Evolutionary conservation across 2,888 invertebrate species (phyloP), one percentile per base, ranked within the genome.

Genomic region (Caenorhabditis auriculariae): DNA sequence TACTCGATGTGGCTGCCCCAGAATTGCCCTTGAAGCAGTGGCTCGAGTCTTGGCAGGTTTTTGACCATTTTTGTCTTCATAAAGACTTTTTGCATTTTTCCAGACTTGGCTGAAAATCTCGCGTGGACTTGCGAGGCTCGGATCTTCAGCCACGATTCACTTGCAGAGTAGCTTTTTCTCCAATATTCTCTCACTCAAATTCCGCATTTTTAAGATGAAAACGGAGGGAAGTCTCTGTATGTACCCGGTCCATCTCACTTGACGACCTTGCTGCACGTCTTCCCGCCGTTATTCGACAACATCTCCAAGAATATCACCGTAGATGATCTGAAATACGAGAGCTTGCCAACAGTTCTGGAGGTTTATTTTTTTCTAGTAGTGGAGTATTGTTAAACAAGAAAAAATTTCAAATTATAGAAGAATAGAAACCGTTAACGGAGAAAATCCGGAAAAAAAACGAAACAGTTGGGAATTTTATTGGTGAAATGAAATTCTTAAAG

Each of bases 191-290:
- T n/a, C n/a, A n/a, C n/a, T n/a, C n/a, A n/a, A n/a, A n/a, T n/a
- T n/a, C n/a, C n/a, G n/a, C n/a, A n/a, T n/a, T n/a, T n/a, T n/a
- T n/a, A n/a, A n/a, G 24, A 29, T 45, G 27, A 23, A 46, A 21
- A 26, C 2, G 49, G 37, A 2, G 12, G 39, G 12, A 51, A 57
- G 7, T 54, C 57, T 27, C 52, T 59, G 64, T 93, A 91, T 84
- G 87, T 92, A 57, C 93, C 95, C 0, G 91, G 92, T 23, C 91
- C 94, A 80, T 90, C 90, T 62, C 96, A 93, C 85, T 87, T 96
- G 52, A 93, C 93, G 0, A 91, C 94, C 0, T 86, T 95, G 17
- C 89, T 95, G 69, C 93, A 94, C 84, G 93, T 94, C 81, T 95
- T 96, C 83, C 93, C 94, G 4, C 89, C 90, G 57, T 88, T 96